phyloP scores from a whole-genome alignment of 2,797 vertebrate genomes.

The Huso huso region DNA sequence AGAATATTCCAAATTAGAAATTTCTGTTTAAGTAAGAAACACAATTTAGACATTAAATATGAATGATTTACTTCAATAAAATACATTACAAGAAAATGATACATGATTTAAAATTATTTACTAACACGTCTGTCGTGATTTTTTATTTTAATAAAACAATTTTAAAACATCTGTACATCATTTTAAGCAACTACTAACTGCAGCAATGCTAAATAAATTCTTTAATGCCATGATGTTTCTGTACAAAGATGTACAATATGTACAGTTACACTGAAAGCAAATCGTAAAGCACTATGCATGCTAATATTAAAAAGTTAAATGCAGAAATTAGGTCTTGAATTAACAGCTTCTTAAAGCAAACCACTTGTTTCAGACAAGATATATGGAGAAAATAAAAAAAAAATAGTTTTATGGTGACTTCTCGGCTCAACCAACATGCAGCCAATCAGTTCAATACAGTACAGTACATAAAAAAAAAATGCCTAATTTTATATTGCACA shows the following conservation, averaged over 20 bases:
- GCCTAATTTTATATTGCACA: not conserved
- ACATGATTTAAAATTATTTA: constrained; percentile 51
- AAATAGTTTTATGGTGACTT: constrained; percentile 21
- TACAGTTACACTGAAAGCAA: constrained; percentile 69
- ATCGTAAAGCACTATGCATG: constrained; percentile 64
- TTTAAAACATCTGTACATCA: constrained; percentile 86
- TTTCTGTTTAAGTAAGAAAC: too few relatives aligned
- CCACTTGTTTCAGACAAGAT: constrained; percentile 5
- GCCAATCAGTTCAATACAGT: constrained; percentile 39
- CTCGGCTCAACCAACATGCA: constrained; percentile 55
- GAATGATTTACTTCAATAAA: constrained; percentile 71
- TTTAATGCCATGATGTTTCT: constrained; percentile 65
- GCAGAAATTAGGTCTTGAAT: constrained; percentile 51
- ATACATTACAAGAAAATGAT: constrained; percentile 55
- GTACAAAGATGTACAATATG: constrained; percentile 89
- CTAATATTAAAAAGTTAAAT: constrained; percentile 55
- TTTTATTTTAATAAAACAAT: constrained; percentile 68
- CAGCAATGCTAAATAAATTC: constrained; percentile 45
- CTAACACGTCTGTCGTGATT: constrained; percentile 60
- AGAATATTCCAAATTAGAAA: too few relatives aligned
- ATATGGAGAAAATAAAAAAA: constrained; percentile 28
- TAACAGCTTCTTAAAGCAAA: constrained; percentile 26
- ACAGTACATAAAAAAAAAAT: constrained; percentile 18
- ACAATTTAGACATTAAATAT: constrained; percentile 33
- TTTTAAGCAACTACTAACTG: constrained; percentile 58